Conservation (phyloP, 1,140 invertebrate species). For the Drosophila baimaii region DNA sequence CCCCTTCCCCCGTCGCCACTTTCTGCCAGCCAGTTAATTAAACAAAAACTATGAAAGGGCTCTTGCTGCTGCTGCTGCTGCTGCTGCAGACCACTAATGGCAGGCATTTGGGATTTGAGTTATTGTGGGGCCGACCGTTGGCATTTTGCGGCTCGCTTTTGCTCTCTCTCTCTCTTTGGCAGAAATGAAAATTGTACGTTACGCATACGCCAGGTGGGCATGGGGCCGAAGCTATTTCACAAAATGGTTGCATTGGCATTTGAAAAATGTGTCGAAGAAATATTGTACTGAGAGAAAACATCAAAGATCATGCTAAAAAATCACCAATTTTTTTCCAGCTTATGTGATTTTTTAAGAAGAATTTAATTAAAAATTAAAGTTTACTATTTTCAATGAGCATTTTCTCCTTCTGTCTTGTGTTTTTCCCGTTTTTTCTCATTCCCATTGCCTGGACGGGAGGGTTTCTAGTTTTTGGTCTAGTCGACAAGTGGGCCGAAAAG, state of each 20-base stretch:
- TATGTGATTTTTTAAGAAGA: background rate
- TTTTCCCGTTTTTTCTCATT: background rate
- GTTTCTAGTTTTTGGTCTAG: slow-evolving; percentile 28
- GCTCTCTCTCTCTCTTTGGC: background rate
- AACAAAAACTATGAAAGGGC: slow-evolving; percentile 56
- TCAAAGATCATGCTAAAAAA: background rate
- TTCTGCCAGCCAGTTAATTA: slow-evolving; percentile 58
- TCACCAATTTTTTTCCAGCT: background rate
- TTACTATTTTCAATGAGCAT: background rate
- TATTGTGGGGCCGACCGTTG: slow-evolving; percentile 22
- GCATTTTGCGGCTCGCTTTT: slow-evolving; percentile 43
- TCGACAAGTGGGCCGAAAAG: slow-evolving; percentile 30
- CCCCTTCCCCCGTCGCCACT: background rate
- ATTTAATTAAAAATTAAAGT: background rate
- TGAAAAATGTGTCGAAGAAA: slow-evolving; percentile 20
- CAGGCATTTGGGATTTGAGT: slow-evolving; percentile 48
- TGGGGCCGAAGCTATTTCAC: background rate
- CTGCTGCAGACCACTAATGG: slow-evolving; percentile 56
- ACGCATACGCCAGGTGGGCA: slow-evolving; percentile 26
- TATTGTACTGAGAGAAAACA: background rate
- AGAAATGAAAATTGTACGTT: slow-evolving; percentile 19
- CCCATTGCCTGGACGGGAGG: background rate
- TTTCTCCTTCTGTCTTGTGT: background rate
- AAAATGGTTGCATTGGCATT: slow-evolving; percentile 8
- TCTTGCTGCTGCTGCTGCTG: slow-evolving; percentile 4